Evolutionary conservation across 2,113 vertebrate species (phyloP), one percentile per base, ranked within the genome.

Genomic region (Dasyornis broadbenti): DNA sequence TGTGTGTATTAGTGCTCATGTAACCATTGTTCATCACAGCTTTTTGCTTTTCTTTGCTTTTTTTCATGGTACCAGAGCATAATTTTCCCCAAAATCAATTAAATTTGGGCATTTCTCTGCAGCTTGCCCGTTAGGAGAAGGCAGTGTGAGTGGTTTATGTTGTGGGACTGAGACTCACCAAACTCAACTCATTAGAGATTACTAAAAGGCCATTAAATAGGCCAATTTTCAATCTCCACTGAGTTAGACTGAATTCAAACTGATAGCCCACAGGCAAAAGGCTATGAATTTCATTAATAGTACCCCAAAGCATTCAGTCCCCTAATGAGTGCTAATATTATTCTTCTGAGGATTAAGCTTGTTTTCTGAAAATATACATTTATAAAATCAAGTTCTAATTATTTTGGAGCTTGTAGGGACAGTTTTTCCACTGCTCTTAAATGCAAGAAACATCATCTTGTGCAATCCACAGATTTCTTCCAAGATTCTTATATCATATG

Each of bases 321-420:
- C 63, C 76, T 96, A 94, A 96, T 95, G 73, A 94, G 83, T 72
- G 91, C 91, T 97, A 89, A 95, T 91, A 89, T 93, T 95, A 93
- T 86, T 95, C 94, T 94, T 90, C 64, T 86, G 92, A 94, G 95
- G 95, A 81, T 95, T 92, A 91, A 91, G 91, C 94, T 92, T 95
- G 77, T 95, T 97, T 95, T 94, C 80, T 95, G 95, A 96, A 95
- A 94, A 91, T 89, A 91, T 44, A 92, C 83, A 94, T 95, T 92
- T 95, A 82, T 82, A 89, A 92, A 95, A 92, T 86, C 6, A 24
- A 95, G 73, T 90, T 79, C 78, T 70, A 78, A 16, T 91, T 91
- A 90, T 85, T 95, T 44, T 91, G 44, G 63, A 93, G 60, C 54
- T 52, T n/a, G 13, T 42, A 88, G 40, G 40, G 68, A 61, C 73